Base-by-base conservation (phyloP, 2,888 invertebrate species). In the Rotaria socialis region DNA sequence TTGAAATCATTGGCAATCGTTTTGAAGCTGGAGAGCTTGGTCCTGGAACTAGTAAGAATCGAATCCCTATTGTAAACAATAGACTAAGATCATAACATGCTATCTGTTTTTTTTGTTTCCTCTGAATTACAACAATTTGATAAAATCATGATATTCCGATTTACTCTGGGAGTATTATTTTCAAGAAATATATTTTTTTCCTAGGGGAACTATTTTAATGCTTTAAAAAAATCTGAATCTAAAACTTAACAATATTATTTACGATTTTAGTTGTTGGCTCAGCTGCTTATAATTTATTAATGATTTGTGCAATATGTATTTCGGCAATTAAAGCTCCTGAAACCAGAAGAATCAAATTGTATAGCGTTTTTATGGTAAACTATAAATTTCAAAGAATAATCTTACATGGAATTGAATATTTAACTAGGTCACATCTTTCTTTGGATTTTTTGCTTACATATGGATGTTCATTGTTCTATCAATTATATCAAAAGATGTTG, bases 241-340 rank as follows among this genome's bases (percentile, higher is more conserved):
- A 16, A 67, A 35, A n/a, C n/a, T n/a, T n/a, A n/a, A n/a, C n/a
- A n/a, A n/a, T 16, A 52, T 47, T 1, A 80, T 80, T 22, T 47
- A 10, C n/a, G 3, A 16, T 80, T 80, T n/a, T 85, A 85, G 41
- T 85, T 85, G 93, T 93, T 16, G 93, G 93, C 0, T 93, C 93
- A 1, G 93, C 93, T 4, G 93, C 93, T 22, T 93, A 93, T 89
- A 93, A 93, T 89, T 89, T 93, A 60, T 90, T 93, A 88, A 91
- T 91, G 86, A 93, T 93, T 88, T 91, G 91, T 7, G 93, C 92
- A 2, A 91, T 93, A n/a, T 93, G 93, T 88, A 90, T 93, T 4
- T 88, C 92, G 55, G 89, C 91, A 8, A 91, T 93, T n/a, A 92
- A 92, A 2, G 88, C 89, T 11, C 90, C 90, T 3, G 92, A 92